A percentile compares a stretch with the other conserved stretches of the same genome.
Conservation (phyloP, 2,888 invertebrate species). For the Spisula solida region DNA sequence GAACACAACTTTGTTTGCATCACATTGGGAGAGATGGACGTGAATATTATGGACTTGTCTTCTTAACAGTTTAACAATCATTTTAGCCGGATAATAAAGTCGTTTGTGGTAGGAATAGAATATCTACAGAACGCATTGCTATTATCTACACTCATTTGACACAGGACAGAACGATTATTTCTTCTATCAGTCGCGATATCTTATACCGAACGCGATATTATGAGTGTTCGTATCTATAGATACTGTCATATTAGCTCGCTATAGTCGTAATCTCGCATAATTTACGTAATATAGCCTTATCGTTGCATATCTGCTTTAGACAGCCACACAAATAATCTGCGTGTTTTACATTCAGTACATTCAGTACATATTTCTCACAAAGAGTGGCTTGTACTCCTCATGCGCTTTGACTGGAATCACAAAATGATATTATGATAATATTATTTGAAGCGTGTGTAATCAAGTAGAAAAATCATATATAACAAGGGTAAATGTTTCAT, state of each 20-base stretch:
- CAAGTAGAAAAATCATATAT: background rate
- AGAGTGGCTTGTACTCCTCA: background rate
- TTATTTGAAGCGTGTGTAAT: background rate
- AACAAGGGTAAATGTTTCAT: background rate
- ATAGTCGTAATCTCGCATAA: background rate
- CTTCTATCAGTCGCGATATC: slow-evolving; percentile 3
- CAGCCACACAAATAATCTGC: background rate
- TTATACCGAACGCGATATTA: background rate
- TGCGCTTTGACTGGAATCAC: background rate
- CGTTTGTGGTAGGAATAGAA: background rate
- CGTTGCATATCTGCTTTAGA: background rate
- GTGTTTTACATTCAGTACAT: background rate
- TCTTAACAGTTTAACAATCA: background rate
- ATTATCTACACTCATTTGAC: background rate
- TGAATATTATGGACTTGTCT: slow-evolving; percentile 4
- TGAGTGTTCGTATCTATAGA: background rate
- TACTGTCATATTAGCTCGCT: background rate
- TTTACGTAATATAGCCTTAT: background rate
- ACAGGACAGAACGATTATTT: background rate
- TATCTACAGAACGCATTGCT: background rate
- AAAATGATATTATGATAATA: background rate
- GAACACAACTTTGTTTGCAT: background rate
- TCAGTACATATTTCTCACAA: background rate
- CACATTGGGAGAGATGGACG: background rate
- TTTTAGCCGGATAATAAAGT: background rate